These are phyloP conservation scores for Halesus radiatus DNA, from an alignment of 1,140 invertebrate species.

Conservation along the genomic window DNA sequence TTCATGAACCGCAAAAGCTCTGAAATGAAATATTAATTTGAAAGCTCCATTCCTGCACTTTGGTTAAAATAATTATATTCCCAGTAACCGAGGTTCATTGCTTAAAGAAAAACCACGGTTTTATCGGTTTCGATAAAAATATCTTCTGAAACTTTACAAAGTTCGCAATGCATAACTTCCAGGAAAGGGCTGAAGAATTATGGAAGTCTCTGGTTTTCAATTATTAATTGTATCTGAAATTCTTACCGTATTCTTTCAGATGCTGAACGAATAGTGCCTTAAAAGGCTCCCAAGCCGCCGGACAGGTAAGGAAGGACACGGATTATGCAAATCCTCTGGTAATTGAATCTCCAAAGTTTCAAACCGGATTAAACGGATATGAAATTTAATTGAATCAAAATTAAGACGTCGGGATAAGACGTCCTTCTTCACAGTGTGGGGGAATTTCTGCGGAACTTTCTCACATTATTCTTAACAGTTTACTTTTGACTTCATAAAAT, in stretches of 20 bases:
- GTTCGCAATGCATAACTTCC: too few relatives aligned
- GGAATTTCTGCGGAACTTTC: not conserved
- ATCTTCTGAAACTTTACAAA: too few relatives aligned
- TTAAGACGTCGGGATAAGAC: constrained; percentile 36
- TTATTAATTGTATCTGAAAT: constrained; percentile 18
- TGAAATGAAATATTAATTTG: too few relatives aligned
- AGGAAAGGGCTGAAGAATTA: too few relatives aligned
- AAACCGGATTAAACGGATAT: constrained; percentile 51
- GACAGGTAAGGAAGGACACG: constrained; percentile 49
- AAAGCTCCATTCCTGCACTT: too few relatives aligned
- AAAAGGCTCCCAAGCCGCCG: constrained; percentile 15
- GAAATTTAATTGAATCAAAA: constrained; percentile 57
- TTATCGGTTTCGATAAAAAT: too few relatives aligned
- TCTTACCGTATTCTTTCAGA: not conserved
- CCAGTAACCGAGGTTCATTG: too few relatives aligned
- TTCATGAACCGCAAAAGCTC: too few relatives aligned
- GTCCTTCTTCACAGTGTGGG: not conserved
- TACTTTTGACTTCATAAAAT: not conserved
- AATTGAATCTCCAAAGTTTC: constrained; percentile 54
- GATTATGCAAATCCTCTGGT: constrained; percentile 53
- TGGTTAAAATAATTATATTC: too few relatives aligned
- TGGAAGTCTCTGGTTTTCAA: not conserved
- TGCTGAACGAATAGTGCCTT: not conserved
- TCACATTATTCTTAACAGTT: not conserved
- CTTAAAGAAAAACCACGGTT: too few relatives aligned